Percentiles rank a stretch among this genome's conserved stretches.
These are phyloP conservation scores for Knipowitschia caucasica DNA, from an alignment of 2,797 vertebrate species.

Conservation along the genomic window DNA sequence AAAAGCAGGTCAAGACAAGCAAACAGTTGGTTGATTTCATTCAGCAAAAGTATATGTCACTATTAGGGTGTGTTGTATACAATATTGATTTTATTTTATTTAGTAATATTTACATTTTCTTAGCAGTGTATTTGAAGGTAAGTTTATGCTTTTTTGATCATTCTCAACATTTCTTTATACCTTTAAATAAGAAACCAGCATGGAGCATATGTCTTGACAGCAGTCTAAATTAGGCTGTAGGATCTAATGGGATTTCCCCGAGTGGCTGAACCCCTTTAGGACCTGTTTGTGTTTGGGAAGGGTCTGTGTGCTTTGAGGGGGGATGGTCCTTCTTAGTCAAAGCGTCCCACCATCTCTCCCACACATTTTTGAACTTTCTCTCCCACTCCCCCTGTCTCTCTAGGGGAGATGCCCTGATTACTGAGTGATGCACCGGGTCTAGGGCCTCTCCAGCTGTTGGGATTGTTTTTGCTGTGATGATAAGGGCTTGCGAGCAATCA, in stretches of 20 bases:
- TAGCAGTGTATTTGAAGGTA: background rate
- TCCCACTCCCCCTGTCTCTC: constrained; percentile 43
- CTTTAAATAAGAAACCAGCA: background rate
- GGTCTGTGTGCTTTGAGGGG: constrained; percentile 57
- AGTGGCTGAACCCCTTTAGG: constrained; percentile 45
- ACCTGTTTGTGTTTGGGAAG: constrained; percentile 22
- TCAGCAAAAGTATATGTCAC: no score
- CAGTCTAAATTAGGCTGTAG: background rate
- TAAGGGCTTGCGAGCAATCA: constrained; percentile 68
- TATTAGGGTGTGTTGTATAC: no score
- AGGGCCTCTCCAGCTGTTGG: constrained; percentile 69
- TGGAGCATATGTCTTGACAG: background rate
- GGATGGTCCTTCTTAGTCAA: constrained; percentile 54
- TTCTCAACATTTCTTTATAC: background rate
- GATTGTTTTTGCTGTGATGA: constrained; percentile 68
- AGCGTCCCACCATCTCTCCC: constrained; percentile 24
- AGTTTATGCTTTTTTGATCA: background rate
- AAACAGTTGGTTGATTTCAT: no score
- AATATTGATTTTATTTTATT: no score
- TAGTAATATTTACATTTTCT: no score
- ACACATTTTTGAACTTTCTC: background rate
- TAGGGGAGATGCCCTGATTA: constrained; percentile 79
- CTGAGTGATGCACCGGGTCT: constrained; percentile 61
- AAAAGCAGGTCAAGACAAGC: no score
- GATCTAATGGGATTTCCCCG: constrained; percentile 1